Evolutionary conservation across 2,797 vertebrate species (phyloP).

Genomic region (Acrossocheilus fasciatus): DNA sequence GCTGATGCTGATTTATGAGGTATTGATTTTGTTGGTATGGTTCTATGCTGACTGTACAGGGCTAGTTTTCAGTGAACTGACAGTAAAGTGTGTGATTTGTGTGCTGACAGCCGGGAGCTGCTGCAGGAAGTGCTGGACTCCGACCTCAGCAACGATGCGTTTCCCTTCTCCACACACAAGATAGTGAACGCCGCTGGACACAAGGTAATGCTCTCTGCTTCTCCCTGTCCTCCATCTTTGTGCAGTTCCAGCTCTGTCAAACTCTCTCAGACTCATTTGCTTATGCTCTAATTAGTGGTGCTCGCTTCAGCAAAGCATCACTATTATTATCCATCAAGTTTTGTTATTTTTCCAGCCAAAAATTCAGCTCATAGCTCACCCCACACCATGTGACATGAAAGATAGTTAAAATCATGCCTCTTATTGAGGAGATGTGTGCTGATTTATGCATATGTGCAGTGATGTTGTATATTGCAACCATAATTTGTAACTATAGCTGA

Average conservation of each 20-base stretch:
- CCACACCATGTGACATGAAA: background rate
- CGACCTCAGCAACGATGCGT: constrained; percentile 89
- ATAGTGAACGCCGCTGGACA: constrained; percentile 84
- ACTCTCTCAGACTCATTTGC: background rate
- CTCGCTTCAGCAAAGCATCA: background rate
- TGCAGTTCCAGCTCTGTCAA: background rate
- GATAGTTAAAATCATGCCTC: background rate
- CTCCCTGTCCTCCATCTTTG: background rate
- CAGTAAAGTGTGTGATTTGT: background rate
- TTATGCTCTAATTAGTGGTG: background rate
- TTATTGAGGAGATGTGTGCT: background rate
- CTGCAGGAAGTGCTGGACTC: constrained; percentile 90
- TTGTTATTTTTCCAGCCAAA: background rate
- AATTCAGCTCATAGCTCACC: background rate
- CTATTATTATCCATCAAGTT: background rate
- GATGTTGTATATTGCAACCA: background rate
- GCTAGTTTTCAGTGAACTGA: background rate
- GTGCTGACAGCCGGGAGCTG: constrained; percentile 80
- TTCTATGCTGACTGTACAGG: background rate
- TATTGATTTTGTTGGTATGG: background rate
- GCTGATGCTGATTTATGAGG: background rate
- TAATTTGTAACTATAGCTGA: too few species aligned
- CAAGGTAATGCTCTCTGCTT: constrained; percentile 75
- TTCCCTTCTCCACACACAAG: constrained; percentile 94
- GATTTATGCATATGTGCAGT: background rate